Evolutionary conservation across 2,113 vertebrate genomes (phyloP).

Genomic region (Hyperoodon ampullatus): DNA sequence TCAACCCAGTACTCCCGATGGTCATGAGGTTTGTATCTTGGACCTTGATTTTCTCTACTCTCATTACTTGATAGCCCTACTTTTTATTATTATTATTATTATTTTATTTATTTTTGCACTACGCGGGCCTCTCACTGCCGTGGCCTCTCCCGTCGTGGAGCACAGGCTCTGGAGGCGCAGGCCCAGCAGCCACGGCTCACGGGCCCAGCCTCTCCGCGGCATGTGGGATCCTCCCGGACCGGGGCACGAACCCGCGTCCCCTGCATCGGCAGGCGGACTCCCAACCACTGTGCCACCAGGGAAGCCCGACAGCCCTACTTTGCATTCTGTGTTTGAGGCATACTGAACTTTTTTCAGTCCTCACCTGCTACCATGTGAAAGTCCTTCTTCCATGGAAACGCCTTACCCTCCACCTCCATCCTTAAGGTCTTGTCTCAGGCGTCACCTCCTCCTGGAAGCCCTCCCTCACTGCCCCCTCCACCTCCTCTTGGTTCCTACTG

Average conservation of each 20-base stretch:
- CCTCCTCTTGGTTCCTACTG: background rate
- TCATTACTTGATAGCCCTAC: background rate
- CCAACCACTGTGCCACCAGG: too few relatives aligned
- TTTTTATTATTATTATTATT: background rate
- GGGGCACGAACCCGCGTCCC: too few relatives aligned
- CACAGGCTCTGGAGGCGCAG: too few relatives aligned
- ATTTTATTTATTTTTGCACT: too few relatives aligned
- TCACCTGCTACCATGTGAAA: background rate
- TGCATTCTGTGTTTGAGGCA: slow-evolving; percentile 6
- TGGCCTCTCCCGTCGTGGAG: too few relatives aligned
- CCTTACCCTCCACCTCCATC: background rate
- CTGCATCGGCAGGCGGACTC: too few relatives aligned
- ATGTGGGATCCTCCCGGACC: too few relatives aligned
- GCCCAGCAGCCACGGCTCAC: too few relatives aligned
- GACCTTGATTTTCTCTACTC: background rate
- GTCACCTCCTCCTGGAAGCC: background rate
- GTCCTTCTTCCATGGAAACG: background rate
- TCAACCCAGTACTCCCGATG: background rate
- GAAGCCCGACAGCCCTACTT: background rate
- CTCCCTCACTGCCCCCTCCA: background rate
- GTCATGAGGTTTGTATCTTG: background rate
- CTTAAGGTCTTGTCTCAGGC: background rate
- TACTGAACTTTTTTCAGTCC: background rate
- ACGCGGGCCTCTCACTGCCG: too few relatives aligned
- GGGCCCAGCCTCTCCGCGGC: too few relatives aligned